These are phyloP conservation scores for Sprattus sprattus DNA, from an alignment of 2,113 vertebrate species.

Conservation along the genomic window DNA sequence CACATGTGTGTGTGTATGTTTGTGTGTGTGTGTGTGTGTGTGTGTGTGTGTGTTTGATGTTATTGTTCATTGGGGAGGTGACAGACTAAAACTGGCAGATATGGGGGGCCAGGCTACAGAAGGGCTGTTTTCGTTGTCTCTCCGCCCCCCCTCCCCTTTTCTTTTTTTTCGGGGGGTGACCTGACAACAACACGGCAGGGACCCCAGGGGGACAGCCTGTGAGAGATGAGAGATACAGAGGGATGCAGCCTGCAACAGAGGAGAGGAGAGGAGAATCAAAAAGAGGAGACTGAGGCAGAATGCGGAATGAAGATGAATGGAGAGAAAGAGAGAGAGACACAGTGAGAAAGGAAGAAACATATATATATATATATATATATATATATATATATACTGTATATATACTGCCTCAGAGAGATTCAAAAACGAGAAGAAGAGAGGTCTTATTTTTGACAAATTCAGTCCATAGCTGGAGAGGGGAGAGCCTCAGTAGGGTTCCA, in stretches of 20 bases:
- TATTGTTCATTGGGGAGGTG: conserved; percentile 58
- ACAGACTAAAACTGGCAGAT: conserved; percentile 58
- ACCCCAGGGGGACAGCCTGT: conserved; percentile 80
- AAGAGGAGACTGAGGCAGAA: conserved; percentile 47
- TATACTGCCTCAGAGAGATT: neutral
- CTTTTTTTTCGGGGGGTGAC: conserved; percentile 63
- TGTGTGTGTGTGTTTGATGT: conserved; percentile 42
- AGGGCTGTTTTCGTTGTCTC: conserved; percentile 37
- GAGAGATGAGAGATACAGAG: conserved; percentile 73
- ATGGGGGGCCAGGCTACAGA: conserved; percentile 47
- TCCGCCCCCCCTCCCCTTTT: neutral
- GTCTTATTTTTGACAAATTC: conserved; percentile 53
- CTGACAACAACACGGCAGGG: conserved; percentile 79
- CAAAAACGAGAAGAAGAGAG: conserved; percentile 23
- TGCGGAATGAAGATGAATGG: conserved; percentile 45
- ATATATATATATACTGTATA: neutral
- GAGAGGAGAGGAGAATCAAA: conserved; percentile 56
- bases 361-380: neutral
- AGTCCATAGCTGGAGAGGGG: conserved; percentile 47
- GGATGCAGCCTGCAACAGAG: conserved; percentile 47
- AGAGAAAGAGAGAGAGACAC: conserved; percentile 33
- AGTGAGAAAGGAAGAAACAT: conserved; percentile 47
- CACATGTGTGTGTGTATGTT: neutral
- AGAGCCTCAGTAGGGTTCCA: conserved; percentile 37
- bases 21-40: neutral